These are phyloP conservation scores for Eulemur rufifrons DNA, from an alignment of 2,113 vertebrate genomes.

Conservation along the genomic window DNA sequence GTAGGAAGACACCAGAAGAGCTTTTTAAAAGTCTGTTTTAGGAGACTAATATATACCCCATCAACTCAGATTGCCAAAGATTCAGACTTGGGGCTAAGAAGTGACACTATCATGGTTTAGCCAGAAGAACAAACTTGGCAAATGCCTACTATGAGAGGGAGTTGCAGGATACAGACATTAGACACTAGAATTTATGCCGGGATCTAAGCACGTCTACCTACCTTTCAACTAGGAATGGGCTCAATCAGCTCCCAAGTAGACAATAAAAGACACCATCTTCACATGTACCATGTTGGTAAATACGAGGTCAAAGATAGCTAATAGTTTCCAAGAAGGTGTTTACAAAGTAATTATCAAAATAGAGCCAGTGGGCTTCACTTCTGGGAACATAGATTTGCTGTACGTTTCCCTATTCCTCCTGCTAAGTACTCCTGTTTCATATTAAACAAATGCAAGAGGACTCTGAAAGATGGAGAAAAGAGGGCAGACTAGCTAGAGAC, in stretches of 20 bases:
- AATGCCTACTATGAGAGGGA: background rate
- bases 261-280: background rate
- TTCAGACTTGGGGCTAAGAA: background rate
- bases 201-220: background rate
- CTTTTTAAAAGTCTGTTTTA: background rate
- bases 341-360: background rate
- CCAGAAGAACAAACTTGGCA: background rate
- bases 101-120: background rate
- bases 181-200: background rate
- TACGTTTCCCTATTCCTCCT: background rate
- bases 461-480: background rate
- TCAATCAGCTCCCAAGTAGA: background rate
- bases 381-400: background rate
- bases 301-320: background rate
- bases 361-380: background rate
- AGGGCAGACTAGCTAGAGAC: background rate
- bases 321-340: background rate
- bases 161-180: background rate
- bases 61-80: background rate
- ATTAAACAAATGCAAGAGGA: background rate
- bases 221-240: background rate
- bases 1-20: background rate
- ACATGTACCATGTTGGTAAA: background rate
- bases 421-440: background rate
- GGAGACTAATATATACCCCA: background rate